Evolutionary conservation across 2,797 vertebrate genomes (phyloP), one percentile per base, ranked within the genome.

Genomic region (Paratrypauchen microcephalus): DNA sequence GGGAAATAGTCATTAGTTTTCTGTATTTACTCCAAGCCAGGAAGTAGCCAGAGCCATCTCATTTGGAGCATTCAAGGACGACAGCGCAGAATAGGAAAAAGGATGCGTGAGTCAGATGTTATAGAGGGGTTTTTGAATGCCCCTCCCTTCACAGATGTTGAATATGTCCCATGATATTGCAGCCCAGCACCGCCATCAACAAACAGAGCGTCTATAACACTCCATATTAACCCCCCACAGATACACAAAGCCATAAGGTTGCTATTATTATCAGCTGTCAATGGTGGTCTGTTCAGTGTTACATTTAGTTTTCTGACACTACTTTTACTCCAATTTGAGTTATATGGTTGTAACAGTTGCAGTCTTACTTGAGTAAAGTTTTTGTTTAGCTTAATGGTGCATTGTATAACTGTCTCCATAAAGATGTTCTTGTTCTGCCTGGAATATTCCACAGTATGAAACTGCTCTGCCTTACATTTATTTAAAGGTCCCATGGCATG

Each of bases 141-240:
- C 81, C 78, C 80, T 87, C 74, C 82, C 80, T 81, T 82, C 74
- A 66, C 83, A 86, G 81, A 85, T 78, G 80, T 82, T 83, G 36
- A 87, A 83, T 78, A 68, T 63, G 72, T 83, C 82, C 82, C 68
- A 76, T 71, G 83, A 83, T 63, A 83, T 73, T 26, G 66, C 65
- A 74, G 77, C 77, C 60, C 76, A 32, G 69, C 47, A 41, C 73
- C 48, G 65, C 65, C 75, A 68, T 84, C 80, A 86, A 79, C 77
- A 76, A 77, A 77, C 69, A 80, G 55, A 55, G 65, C 69, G 74
- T 58, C 26, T 71, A 77, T 68, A 73, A 63, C 75, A 62, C 73
- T 77, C 71, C 50, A 36, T 4, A 57, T 19, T 45, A 55, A 32
- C 58, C 47, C 58, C 30, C 41, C 73, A 54, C 64, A 55, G 69